Evolutionary conservation across 1,140 invertebrate genomes (phyloP), one percentile per base, ranked within the genome.

Genomic region (Calosoma granatense): DNA sequence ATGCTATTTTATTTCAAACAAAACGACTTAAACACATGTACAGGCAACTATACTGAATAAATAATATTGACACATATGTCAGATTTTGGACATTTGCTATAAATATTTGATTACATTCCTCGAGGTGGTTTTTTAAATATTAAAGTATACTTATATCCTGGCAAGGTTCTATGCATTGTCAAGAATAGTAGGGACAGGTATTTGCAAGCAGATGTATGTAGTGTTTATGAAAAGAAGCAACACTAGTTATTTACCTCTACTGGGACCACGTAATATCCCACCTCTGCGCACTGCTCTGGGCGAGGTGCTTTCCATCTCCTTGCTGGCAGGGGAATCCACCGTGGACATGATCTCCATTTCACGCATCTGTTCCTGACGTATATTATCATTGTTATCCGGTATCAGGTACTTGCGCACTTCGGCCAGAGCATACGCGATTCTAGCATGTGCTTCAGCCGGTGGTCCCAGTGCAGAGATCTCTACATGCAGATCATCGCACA

Each of bases 401-500:
- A 87, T 84, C 60, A 87, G 69, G 71, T 86, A 87, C 61, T 83
- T 78, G 63, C 84, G 74, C 22, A 93, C 79, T 78, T 93, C 89
- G 19, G 84, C 82, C 30, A 93, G 73, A 4, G 90, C 90, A 67
- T 87, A 89, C 14, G 89, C 85, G 36, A 94, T 87, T 59, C 91
- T 77, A n/a, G 86, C 85, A 67, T 95, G 91, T 6, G 90, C 91
- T 72, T 95, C 90, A 19, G 88, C 84, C 0, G 90, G 87, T 1
- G 89, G 86, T 12, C 90, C 90, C 30, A 84, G 79, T 1, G 90
- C 88, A 54, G 88, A 90, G 58, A 95, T 88, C 71, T 93, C 87
- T 0, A 95, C 88, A 76, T 95, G 92, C 3, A 96, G 78, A 65
- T 94, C 90, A 64, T 94, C 91, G 60, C 83, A 85, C 15, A 95